Evolutionary conservation across 92 coral and sea anemone genomes (phyloP), one percentile per base, ranked within the genome.

Genomic region (Actinostola sp.): DNA sequence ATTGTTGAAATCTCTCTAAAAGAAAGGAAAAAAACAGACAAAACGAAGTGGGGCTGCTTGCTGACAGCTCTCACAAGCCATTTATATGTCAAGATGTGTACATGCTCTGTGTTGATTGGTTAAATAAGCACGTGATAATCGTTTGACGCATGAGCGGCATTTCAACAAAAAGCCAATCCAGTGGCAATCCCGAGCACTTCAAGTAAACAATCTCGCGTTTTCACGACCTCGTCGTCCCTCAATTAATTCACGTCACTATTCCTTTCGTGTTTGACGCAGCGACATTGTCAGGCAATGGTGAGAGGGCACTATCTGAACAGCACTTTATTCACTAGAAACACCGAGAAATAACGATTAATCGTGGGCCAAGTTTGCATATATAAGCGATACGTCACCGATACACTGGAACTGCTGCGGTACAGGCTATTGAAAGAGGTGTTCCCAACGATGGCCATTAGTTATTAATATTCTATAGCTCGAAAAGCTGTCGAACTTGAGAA

Each of bases 1-100:
- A 68, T 68, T 50, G 61, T 68, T 29, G 50, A 52, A 46, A 66
- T 68, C 62, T 54, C 39, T 51, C 58, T 10, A 68, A 50, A 68
- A 49, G n/a, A 45, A 68, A 56, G 35, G 30, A 4, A 8, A 66
- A 48, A 51, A 52, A 52, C 36, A 66, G n/a, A 46, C 52, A 39
- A 61, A 34, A 61, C 21, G 48, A 61, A 61, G 20, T 17, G 20
- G 27, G 42, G 42, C 4, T 36, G 42, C 42, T 36, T 57, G 63
- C 38, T 6, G 19, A 3, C 28, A 19, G 27, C 63, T 57, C 17
- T 57, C 63, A 57, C 63, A 57, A 68, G 35, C 74, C 74, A 50
- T 52, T 50, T 21, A 51, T 32, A 9, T 68, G 74, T 10, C 74
- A 68, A 45, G 39, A 57, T 57, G n/a, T 57, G 21, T 2, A 26